Conservation (phyloP, 1,140 invertebrate genomes). For the Ceratina calcarata region DNA sequence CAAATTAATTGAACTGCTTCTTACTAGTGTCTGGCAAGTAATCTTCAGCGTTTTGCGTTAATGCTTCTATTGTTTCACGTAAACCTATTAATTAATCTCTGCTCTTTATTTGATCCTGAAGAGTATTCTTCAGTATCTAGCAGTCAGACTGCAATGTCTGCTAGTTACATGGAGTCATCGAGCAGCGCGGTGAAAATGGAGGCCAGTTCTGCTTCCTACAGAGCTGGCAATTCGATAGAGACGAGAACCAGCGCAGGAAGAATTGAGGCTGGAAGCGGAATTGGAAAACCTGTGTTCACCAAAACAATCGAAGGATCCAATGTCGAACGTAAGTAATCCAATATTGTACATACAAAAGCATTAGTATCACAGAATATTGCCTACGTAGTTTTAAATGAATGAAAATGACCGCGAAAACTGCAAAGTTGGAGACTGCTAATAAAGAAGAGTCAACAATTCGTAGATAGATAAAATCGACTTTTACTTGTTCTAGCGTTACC, state of each 20-base stretch:
- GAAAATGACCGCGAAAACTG: no score
- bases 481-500: slow-evolving; percentile 79
- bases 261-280: slow-evolving; percentile 74
- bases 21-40: no score
- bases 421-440: neutral
- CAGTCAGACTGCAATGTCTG: slow-evolving; percentile 76
- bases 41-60: no score
- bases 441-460: neutral
- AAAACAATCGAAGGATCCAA: slow-evolving; percentile 88
- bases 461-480: slow-evolving; percentile 66
- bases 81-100: neutral
- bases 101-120: slow-evolving; percentile 55
- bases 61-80: no score
- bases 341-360: neutral
- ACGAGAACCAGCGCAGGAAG: slow-evolving; percentile 60
- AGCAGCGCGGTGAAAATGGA: slow-evolving; percentile 71
- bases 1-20: no score
- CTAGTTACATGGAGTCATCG: slow-evolving; percentile 78
- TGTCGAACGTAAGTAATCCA: slow-evolving; percentile 88
- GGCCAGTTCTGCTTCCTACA: slow-evolving; percentile 74
- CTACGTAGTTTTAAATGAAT: no score
- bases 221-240: slow-evolving; percentile 71
- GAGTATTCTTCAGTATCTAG: slow-evolving; percentile 82
- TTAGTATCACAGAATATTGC: no score
- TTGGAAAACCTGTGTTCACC: slow-evolving; percentile 85